Conservation (phyloP, 2,113 vertebrate species). For the Azemiops feae region DNA sequence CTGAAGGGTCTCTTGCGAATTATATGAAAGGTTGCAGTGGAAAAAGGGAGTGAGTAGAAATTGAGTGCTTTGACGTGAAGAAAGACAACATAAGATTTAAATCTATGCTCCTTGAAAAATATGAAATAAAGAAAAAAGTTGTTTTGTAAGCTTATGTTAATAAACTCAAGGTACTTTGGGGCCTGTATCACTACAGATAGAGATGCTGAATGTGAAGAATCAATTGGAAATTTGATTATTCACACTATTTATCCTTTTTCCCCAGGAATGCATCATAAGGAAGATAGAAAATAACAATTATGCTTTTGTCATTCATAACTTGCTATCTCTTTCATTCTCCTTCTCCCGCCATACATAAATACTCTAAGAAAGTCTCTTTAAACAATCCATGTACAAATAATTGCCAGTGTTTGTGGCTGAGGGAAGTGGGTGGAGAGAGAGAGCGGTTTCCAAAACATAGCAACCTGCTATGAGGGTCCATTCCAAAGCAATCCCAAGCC, state of each 20-base stretch:
- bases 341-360: neutral
- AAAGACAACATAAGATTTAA: neutral
- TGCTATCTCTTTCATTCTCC: neutral
- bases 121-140: neutral
- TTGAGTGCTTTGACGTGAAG: neutral
- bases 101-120: neutral
- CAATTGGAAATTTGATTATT: neutral
- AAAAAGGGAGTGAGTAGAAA: neutral
- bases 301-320: neutral
- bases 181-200: fast-evolving
- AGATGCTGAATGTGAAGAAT: neutral
- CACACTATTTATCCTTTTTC: neutral
- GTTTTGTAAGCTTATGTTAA: neutral
- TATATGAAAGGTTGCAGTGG: neutral
- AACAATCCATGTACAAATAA: neutral
- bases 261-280: neutral
- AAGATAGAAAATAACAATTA: neutral
- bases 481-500: neutral
- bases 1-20: neutral
- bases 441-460: neutral
- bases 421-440: neutral
- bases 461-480: neutral
- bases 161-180: neutral
- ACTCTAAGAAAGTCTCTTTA: neutral
- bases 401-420: neutral